Evolutionary conservation across 2,113 vertebrate genomes (phyloP).

Genomic region (Odontesthes bonariensis): DNA sequence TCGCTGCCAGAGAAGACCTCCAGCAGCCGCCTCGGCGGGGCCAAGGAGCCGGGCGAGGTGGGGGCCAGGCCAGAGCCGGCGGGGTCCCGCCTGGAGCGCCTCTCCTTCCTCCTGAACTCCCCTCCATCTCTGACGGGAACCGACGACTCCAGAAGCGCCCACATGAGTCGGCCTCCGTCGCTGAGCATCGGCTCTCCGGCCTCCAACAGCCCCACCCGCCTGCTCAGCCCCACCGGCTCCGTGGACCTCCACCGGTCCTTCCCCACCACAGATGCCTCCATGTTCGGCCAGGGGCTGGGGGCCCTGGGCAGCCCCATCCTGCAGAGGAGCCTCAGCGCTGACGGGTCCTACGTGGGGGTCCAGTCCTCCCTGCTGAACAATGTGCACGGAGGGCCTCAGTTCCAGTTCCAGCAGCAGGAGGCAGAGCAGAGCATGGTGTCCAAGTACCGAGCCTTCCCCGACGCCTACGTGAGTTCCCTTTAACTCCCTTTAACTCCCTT

Average conservation of each 20-base stretch:
- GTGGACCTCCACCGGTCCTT: conserved; percentile 53
- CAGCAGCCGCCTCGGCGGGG: conserved; percentile 27
- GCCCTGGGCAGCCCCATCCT: conserved; percentile 15
- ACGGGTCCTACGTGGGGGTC: conserved; percentile 15
- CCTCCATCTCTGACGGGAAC: conserved; percentile 51
- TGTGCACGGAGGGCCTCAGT: not conserved
- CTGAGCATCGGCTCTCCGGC: conserved; percentile 24
- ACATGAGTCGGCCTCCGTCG: conserved; percentile 44
- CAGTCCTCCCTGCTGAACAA: conserved; percentile 52
- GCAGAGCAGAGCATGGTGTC: conserved; percentile 41
- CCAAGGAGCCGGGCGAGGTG: not conserved
- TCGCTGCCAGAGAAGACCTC: conserved; percentile 68
- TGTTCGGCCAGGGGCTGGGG: conserved; percentile 29
- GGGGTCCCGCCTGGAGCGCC: conserved; percentile 59
- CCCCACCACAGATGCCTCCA: conserved; percentile 31
- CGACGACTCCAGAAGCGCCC: conserved; percentile 23
- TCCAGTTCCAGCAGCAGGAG: conserved; percentile 55
- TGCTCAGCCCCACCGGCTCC: conserved; percentile 55
- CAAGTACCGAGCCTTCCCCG: conserved; percentile 74
- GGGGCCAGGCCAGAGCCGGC: not conserved
- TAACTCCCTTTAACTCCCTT: too few species aligned
- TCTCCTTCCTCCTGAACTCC: conserved; percentile 70
- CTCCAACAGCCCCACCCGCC: conserved; percentile 39
- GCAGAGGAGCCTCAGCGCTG: conserved; percentile 71
- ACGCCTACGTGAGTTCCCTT: conserved; percentile 85